A percentile compares a stretch with the other conserved stretches of the same genome.
Evolutionary conservation across 2,113 vertebrate genomes (phyloP).

Genomic region (Echinops telfairi): DNA sequence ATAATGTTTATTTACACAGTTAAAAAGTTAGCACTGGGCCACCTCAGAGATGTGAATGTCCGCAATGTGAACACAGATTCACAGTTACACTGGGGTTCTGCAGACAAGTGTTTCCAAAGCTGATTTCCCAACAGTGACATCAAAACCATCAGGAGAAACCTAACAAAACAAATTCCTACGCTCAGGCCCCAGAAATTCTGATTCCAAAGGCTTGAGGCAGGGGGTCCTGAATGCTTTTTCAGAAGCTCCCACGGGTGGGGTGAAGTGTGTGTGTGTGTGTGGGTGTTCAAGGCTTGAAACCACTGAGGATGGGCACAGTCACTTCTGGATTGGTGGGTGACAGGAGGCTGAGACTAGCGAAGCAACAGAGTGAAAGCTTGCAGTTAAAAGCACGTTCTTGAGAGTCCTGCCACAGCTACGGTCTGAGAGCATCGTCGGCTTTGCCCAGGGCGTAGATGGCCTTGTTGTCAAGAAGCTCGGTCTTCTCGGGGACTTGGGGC

Average conservation of each 20-base stretch:
- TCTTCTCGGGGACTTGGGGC: conserved; percentile 77
- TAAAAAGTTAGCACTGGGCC: not conserved
- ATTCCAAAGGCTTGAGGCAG: not conserved
- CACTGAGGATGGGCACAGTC: not conserved
- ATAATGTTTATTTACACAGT: not conserved
- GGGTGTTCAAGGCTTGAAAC: not conserved
- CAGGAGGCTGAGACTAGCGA: not conserved
- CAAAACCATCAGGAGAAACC: not conserved
- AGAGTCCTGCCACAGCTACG: not conserved
- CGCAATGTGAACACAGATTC: not conserved
- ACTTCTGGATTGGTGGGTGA: not conserved
- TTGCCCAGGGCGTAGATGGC: conserved; percentile 86
- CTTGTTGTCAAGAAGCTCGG: conserved; percentile 89
- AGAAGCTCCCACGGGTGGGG: not conserved
- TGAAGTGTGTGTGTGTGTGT: not conserved
- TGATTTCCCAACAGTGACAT: not conserved
- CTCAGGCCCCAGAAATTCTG: not conserved
- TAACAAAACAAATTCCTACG: not conserved
- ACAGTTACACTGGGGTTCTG: not conserved
- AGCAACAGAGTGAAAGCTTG: not conserved
- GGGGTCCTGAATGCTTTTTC: not conserved
- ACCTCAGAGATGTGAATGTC: not conserved
- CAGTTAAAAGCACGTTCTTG: conserved; percentile 23
- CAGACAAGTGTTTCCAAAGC: not conserved
- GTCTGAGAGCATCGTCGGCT: not conserved